Percentiles rank a stretch among this genome's conserved stretches.
Conservation (phyloP, 2,113 vertebrate genomes). For the Platanista minor region DNA sequence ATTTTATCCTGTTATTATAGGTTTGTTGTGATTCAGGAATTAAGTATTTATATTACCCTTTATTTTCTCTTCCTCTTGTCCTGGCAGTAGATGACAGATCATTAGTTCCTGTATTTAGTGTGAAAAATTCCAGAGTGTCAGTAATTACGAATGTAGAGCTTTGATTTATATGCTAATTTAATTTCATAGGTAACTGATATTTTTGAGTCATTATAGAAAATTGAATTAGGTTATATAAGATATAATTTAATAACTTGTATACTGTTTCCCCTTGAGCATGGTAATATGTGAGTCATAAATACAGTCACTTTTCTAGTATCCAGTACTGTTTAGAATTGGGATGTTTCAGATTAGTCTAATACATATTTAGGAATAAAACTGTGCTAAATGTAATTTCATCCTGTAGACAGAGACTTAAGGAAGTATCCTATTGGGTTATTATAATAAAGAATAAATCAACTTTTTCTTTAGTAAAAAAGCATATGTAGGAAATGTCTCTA, state of each 20-base stretch:
- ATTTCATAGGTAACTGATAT: not conserved
- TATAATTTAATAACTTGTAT: not conserved
- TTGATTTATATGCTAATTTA: not conserved
- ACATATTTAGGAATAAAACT: not conserved
- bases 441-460: not conserved
- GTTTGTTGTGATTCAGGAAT: not conserved
- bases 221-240: not conserved
- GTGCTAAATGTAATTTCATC: not conserved
- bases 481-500: not conserved
- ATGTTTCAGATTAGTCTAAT: not conserved
- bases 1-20: not conserved
- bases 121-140: not conserved
- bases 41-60: not conserved
- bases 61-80: not conserved
- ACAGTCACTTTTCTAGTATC: not conserved
- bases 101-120: not conserved
- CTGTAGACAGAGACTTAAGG: not conserved
- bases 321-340: not conserved
- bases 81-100: not conserved
- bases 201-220: not conserved
- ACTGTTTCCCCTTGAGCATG: not conserved
- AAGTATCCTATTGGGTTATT: not conserved
- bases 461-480: not conserved
- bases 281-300: not conserved
- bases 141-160: not conserved